Conservation (phyloP, 2,888 invertebrate genomes). For the Endotricha flammealis region DNA sequence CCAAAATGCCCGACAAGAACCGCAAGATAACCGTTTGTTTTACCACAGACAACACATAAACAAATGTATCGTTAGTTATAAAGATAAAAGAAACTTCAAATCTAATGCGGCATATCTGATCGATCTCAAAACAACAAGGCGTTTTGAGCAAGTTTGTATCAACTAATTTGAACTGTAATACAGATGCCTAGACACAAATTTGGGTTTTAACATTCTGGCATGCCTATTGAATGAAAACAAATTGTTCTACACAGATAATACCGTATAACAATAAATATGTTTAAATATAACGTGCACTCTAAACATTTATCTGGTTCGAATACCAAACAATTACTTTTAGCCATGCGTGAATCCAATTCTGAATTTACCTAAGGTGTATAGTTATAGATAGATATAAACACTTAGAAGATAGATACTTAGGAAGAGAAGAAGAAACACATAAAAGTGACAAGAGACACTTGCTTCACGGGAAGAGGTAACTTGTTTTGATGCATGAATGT, state of each 20-base stretch:
- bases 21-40: conserved; percentile 64
- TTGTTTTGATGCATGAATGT: conserved; percentile 56
- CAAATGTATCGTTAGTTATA: background rate
- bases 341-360: conserved; percentile 63
- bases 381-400: conserved; percentile 54
- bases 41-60: conserved; percentile 23
- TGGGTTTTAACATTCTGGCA: conserved; percentile 43
- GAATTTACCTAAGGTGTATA: conserved; percentile 46
- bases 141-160: conserved; percentile 2
- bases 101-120: conserved; percentile 1
- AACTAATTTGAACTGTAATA: conserved; percentile 10
- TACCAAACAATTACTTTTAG: conserved; percentile 60
- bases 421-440: conserved; percentile 51
- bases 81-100: background rate
- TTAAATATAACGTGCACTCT: conserved; percentile 74
- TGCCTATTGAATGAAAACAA: conserved; percentile 58
- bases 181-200: conserved; percentile 35
- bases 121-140: background rate
- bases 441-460: conserved; percentile 48
- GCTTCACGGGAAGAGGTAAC: conserved; percentile 42
- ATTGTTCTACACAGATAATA: conserved; percentile 59
- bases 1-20: conserved; percentile 77
- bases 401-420: conserved; percentile 43
- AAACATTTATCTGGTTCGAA: conserved; percentile 64
- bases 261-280: conserved; percentile 48